Percentiles rank a stretch among this genome's conserved stretches.
These are phyloP conservation scores for Podarcis cretensis DNA, from an alignment of 2,113 vertebrate genomes.

Conservation along the genomic window DNA sequence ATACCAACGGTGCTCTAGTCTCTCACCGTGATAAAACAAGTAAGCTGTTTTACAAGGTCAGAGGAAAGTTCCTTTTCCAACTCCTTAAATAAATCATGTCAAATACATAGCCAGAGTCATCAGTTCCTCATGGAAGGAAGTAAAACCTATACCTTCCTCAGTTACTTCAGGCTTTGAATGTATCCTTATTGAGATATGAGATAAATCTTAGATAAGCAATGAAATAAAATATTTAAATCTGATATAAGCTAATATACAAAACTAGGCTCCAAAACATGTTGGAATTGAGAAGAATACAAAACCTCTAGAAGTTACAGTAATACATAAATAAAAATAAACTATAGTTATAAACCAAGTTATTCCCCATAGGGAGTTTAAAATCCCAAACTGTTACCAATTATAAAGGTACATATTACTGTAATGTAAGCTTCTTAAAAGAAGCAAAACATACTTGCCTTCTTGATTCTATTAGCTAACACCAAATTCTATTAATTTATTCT, in stretches of 20 bases:
- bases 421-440: slow-evolving; percentile 81
- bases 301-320: slow-evolving; percentile 70
- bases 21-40: slow-evolving; percentile 24
- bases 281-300: slow-evolving; percentile 74
- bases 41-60: not conserved
- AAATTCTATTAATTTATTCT: slow-evolving; percentile 52
- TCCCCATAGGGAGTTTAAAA: slow-evolving; percentile 80
- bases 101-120: slow-evolving; percentile 63
- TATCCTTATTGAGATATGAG: slow-evolving; percentile 48
- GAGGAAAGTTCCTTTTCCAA: slow-evolving; percentile 30
- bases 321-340: slow-evolving; percentile 82
- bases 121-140: slow-evolving; percentile 69
- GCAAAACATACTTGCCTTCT: slow-evolving; percentile 77
- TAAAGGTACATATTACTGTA: slow-evolving; percentile 71
- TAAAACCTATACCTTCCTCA: slow-evolving; percentile 39
- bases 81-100: slow-evolving; percentile 56
- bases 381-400: slow-evolving; percentile 74
- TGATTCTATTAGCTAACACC: slow-evolving; percentile 61
- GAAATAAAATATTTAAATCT: slow-evolving; percentile 51
- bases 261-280: slow-evolving; percentile 58
- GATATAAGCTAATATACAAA: slow-evolving; percentile 67
- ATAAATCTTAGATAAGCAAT: slow-evolving; percentile 50
- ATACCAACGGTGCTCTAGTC: slow-evolving; percentile 32
- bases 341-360: slow-evolving; percentile 76
- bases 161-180: slow-evolving; percentile 38